A percentile compares a stretch with the other conserved stretches of the same genome.
These are phyloP conservation scores for Myripristis murdjan DNA, from an alignment of 2,797 vertebrate genomes.

Conservation along the genomic window DNA sequence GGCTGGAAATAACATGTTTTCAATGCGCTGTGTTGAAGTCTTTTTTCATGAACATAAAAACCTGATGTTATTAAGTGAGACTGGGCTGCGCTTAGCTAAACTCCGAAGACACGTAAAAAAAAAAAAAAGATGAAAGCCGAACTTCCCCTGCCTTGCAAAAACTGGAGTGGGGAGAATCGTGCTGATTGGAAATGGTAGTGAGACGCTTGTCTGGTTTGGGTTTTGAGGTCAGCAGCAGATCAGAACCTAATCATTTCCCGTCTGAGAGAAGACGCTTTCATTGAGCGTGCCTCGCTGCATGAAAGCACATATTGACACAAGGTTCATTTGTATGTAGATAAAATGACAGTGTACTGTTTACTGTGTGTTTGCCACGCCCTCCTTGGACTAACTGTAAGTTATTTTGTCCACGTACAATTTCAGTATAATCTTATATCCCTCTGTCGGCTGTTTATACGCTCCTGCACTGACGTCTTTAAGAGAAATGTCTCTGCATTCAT, in stretches of 20 bases:
- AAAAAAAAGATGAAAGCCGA: slow-evolving; percentile 46
- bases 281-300: slow-evolving; percentile 63
- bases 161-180: slow-evolving; percentile 35
- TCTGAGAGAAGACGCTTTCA: slow-evolving; percentile 72
- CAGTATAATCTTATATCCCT: no score
- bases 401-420: slow-evolving; percentile 11
- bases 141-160: slow-evolving; percentile 37
- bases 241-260: slow-evolving; percentile 71
- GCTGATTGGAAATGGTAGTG: slow-evolving; percentile 49
- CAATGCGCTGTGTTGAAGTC: neutral
- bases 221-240: slow-evolving; percentile 74
- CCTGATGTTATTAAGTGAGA: slow-evolving; percentile 1
- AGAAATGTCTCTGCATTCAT: no score
- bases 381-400: slow-evolving; percentile 31
- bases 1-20: slow-evolving; percentile 31
- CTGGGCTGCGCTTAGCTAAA: slow-evolving; percentile 41
- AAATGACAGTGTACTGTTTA: slow-evolving; percentile 56
- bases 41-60: neutral
- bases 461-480: neutral
- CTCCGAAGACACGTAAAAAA: neutral
- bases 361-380: no score
- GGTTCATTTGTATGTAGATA: slow-evolving; percentile 23
- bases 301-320: slow-evolving; percentile 69
- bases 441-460: no score
- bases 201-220: slow-evolving; percentile 61